Evolutionary conservation across 2,113 vertebrate species (phyloP).

Genomic region (Myiozetetes cayanensis): DNA sequence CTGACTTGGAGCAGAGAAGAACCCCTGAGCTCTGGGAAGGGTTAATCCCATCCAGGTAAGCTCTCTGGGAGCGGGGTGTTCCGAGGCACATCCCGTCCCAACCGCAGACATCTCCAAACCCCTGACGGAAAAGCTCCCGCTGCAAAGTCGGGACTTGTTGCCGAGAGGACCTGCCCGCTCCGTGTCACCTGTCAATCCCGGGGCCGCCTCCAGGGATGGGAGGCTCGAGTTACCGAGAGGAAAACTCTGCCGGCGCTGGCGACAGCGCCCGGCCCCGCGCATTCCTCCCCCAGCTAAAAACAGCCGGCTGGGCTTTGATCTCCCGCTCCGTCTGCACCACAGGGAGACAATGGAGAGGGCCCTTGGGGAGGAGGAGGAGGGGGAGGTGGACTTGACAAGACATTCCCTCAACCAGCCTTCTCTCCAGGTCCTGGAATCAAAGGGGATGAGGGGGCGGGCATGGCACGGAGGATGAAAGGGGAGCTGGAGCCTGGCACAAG

Average conservation of each 20-base stretch:
- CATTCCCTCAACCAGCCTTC: slow-evolving; percentile 13
- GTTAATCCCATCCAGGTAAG: not conserved
- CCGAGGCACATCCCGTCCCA: not conserved
- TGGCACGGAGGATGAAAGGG: slow-evolving; percentile 21
- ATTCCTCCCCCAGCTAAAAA: slow-evolving; percentile 44
- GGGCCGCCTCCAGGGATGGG: not conserved
- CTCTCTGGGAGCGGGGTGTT: not conserved
- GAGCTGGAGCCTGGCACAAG: slow-evolving; percentile 31
- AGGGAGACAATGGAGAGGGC: slow-evolving; percentile 38
- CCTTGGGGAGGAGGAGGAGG: slow-evolving; percentile 25
- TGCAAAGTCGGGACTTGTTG: slow-evolving; percentile 58
- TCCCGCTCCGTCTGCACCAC: slow-evolving; percentile 43
- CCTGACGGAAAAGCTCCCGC: not conserved
- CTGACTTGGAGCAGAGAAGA: rapidly evolving
- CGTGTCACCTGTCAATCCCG: slow-evolving; percentile 27
- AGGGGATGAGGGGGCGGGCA: slow-evolving; percentile 24
- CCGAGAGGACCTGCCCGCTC: not conserved
- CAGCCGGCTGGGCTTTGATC: slow-evolving; percentile 43
- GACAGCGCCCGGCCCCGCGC: slow-evolving; percentile 3
- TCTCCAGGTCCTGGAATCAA: slow-evolving; percentile 32
- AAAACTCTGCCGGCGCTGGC: not conserved
- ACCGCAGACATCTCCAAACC: slow-evolving; percentile 29
- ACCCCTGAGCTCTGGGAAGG: not conserved
- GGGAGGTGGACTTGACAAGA: slow-evolving; percentile 32
- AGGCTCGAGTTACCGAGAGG: slow-evolving; percentile 22